Evolutionary conservation across 2,113 vertebrate genomes (phyloP), one percentile per base, ranked within the genome.

Genomic region (Fregata magnificens): DNA sequence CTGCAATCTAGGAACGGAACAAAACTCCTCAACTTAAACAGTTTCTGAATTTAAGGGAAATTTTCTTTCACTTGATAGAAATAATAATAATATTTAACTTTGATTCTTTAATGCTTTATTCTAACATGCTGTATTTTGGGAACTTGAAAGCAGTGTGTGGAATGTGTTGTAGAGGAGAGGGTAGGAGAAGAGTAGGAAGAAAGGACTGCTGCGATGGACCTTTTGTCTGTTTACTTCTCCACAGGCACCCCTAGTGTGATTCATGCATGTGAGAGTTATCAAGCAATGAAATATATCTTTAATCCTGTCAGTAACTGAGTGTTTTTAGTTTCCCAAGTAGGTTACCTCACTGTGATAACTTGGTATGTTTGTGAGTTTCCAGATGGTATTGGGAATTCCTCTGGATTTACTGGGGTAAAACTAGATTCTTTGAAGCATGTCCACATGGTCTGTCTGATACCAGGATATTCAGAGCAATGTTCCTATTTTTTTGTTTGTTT

Each of bases 121-220:
- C 31, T 65, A 67, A 31, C 19, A 20, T 26, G 34, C 67, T 62
- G 16, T 32, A 4, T 90, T 77, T 85, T 53, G 52, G 71, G 44
- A 63, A 53, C 44, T 87, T 45, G 42, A 42, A 66, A 80, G 62
- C 11, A 9, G 13, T 22, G 10, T 58, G 6, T 52, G 34, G 62
- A 53, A 40, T 29, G 34, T 36, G 25, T 52, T 73, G 25, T 28
- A 61, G 61, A 85, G 47, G 32, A 71, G 55, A 71, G 36, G 24
- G 31, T 20, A 22, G 18, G 58, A 80, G 47, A 70, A 69, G 19
- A 76, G 25, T 34, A 63, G 72, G 67, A 91, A 44, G 38, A 45
- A 42, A 40, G 10, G 28, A n/a, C 34, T 0, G 0, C 34, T 0
- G 0, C 34, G 34, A 10, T 76, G 56, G 66, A 40, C 20, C 16